phyloP scores from a whole-genome alignment of 2,888 invertebrate genomes.

The Hololepta plana region DNA sequence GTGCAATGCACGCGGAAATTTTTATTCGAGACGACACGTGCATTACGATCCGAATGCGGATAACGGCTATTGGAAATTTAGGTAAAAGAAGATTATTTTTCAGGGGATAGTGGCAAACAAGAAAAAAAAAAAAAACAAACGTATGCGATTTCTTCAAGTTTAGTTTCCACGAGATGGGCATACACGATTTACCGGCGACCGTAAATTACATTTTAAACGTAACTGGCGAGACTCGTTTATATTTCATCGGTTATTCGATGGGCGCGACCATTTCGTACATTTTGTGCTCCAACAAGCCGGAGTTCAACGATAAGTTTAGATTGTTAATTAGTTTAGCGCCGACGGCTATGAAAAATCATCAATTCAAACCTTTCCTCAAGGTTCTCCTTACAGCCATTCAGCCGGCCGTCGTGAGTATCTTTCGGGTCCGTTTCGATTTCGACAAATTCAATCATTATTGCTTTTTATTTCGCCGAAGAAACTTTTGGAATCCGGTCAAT shows the following conservation, averaged over 20 bases:
- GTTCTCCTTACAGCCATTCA: slow-evolving; percentile 10
- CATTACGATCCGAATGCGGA: slow-evolving; percentile 23
- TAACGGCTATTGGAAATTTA: slow-evolving; percentile 38
- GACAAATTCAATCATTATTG: too few species aligned
- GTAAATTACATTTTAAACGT: slow-evolving; percentile 35
- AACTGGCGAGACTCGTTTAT: slow-evolving; percentile 30
- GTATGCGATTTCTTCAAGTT: too few species aligned
- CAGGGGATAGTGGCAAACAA: too few species aligned
- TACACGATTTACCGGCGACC: slow-evolving; percentile 40
- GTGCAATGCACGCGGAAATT: slow-evolving; percentile 40
- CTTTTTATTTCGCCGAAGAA: too few species aligned
- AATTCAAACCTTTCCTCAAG: slow-evolving; percentile 12
- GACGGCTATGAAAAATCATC: slow-evolving; percentile 18
- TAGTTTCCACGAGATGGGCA: slow-evolving; percentile 45
- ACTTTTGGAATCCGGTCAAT: too few species aligned
- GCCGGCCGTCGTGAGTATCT: too few species aligned
- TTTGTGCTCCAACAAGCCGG: slow-evolving; percentile 25
- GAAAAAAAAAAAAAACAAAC: too few species aligned
- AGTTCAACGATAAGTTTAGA: slow-evolving; percentile 23
- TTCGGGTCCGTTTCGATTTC: too few species aligned
- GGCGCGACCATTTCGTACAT: slow-evolving; percentile 32
- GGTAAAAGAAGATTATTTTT: slow-evolving; percentile 22
- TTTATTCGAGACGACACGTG: slow-evolving; percentile 33
- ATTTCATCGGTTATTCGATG: slow-evolving; percentile 47
- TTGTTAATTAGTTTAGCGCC: slow-evolving; percentile 22